Base-by-base conservation (phyloP, 2,888 invertebrate species). In the Orchesellides sinensis region DNA sequence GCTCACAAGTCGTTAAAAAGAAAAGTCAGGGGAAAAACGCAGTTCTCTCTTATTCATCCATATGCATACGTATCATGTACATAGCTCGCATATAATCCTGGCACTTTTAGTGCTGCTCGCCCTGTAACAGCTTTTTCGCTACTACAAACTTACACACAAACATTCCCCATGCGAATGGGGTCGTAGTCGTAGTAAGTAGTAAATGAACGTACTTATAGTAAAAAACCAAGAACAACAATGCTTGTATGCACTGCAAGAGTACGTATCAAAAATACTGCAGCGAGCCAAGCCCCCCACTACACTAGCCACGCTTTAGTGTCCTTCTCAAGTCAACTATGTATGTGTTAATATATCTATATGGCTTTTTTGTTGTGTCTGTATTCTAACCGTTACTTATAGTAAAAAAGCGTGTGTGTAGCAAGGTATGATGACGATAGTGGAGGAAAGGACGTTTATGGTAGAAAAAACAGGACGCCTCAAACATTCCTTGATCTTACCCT, bases 401-500 rank as follows among this genome's bases (percentile, higher is more conserved):
- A n/a, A n/a, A n/a, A n/a, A n/a, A n/a, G n/a, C n/a, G n/a, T n/a
- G n/a, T 40, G 10, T 40, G 10, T 40, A 10, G 40, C n/a, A 40
- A 29, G 59, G 32, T 29, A 59, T 14, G 27, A 59, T 23, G 10
- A 54, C 25, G n/a, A n/a, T n/a, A n/a, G n/a, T n/a, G n/a, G 8
- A 47, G n/a, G 12, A 59, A 32, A 59, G 59, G 32, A 59, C 59
- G 59, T 19, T 59, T 5, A 25, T 65, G 23, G 4, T 40, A 75
- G 47, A 49, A 65, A 25, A 52, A 23, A 27, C 19, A 56, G 74
- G 54, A 65, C 40, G 25, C 19, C 66, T 65, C 32, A 61, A 69
- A 69, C 52, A 69, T 69, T 79, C 79, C 79, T 79, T 79, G 79
- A 70, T 79, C 79, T 79, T 79, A 70, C 70, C 70, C 70, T 79